phyloP scores from a whole-genome alignment of 2,113 vertebrate species.

The Pygathrix nemaeus region DNA sequence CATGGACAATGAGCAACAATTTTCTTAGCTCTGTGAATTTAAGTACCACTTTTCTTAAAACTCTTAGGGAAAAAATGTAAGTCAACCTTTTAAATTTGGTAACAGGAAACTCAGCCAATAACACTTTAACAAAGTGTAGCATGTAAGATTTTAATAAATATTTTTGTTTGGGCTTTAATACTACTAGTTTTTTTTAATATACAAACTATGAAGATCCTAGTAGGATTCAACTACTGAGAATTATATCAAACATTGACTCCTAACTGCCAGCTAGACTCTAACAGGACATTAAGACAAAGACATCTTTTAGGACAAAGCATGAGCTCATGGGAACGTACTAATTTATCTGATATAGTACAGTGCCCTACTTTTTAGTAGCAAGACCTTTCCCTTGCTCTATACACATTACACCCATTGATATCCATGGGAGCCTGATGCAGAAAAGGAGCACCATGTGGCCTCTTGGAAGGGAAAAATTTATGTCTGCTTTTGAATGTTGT shows the following conservation, averaged over 20 bases:
- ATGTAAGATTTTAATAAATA: conserved; percentile 33
- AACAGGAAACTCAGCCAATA: conserved; percentile 18
- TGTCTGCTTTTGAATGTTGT: conserved; percentile 30
- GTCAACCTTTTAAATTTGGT: conserved; percentile 20
- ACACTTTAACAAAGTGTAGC: not conserved
- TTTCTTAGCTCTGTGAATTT: conserved; percentile 14
- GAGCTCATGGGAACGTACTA: conserved; percentile 72
- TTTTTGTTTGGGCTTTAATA: conserved; percentile 41
- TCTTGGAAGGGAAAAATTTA: conserved; percentile 45
- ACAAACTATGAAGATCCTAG: not conserved
- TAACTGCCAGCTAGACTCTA: not conserved
- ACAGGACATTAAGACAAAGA: conserved; percentile 68
- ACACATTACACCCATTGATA: conserved; percentile 71
- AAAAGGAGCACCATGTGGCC: conserved; percentile 32
- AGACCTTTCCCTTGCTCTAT: conserved; percentile 68
- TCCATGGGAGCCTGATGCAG: conserved; percentile 15
- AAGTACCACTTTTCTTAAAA: conserved; percentile 13
- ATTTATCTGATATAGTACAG: conserved; percentile 48
- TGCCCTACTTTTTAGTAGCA: conserved; percentile 37
- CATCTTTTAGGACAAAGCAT: conserved; percentile 63
- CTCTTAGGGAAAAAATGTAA: not conserved
- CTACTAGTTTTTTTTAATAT: not conserved
- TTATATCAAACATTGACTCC: conserved; percentile 24
- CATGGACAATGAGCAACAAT: not conserved
- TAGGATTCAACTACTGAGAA: conserved; percentile 30